Percentiles rank a stretch among this genome's conserved stretches.
These are phyloP conservation scores for Tolypeutes matacus DNA, from an alignment of 2,797 vertebrate genomes.

Conservation along the genomic window DNA sequence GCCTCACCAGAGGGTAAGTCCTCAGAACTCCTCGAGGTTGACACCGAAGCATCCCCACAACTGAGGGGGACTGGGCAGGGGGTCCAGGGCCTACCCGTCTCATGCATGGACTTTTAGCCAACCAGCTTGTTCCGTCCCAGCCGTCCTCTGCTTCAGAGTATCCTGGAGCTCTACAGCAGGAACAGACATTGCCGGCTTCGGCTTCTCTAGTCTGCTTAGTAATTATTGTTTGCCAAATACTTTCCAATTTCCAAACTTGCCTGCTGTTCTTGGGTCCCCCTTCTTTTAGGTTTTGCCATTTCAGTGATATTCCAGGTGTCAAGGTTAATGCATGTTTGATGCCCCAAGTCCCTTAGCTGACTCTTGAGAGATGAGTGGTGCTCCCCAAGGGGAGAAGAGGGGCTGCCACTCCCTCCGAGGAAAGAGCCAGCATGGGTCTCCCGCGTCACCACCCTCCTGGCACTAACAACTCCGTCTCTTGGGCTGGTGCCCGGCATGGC, in stretches of 20 bases:
- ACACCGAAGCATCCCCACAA: too few relatives aligned
- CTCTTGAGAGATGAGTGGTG: not conserved
- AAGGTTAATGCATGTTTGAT: too few relatives aligned
- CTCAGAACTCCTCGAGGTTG: too few relatives aligned
- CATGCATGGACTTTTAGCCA: too few relatives aligned
- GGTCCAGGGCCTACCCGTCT: too few relatives aligned
- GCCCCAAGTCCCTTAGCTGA: not conserved
- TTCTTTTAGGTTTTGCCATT: not conserved
- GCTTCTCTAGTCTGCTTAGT: not conserved
- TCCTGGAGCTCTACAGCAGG: not conserved
- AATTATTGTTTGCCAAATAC: not conserved
- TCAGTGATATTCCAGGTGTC: not conserved
- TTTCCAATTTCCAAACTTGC: not conserved
- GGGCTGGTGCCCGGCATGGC: too few relatives aligned
- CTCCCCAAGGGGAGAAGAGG: not conserved
- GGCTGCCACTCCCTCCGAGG: not conserved
- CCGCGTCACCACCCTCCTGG: not conserved
- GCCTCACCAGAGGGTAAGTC: too few relatives aligned
- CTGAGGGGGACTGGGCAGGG: too few relatives aligned
- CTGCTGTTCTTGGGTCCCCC: not conserved
- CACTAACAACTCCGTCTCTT: too few relatives aligned
- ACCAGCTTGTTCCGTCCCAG: not conserved
- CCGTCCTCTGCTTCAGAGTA: not conserved
- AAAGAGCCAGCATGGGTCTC: not conserved
- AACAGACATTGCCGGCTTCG: not conserved